Base-by-base conservation (phyloP, 2,888 invertebrate species). In the Leucophenga montana region DNA sequence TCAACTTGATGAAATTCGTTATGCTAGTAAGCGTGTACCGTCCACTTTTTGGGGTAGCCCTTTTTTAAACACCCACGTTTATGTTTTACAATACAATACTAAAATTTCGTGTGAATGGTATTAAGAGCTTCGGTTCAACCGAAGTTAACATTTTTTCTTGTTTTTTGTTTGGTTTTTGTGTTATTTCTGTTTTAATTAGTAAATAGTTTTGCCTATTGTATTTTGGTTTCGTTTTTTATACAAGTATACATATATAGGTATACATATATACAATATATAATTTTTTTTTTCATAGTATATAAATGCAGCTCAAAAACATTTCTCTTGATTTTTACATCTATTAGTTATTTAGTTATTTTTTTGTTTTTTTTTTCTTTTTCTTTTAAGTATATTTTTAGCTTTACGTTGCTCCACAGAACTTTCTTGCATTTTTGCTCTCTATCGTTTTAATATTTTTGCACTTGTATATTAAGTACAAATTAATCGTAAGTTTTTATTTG, bases 231-330 rank as follows among this genome's bases (percentile, higher is more conserved):
- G 53, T 50, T 64, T 71, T 69, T 48, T 13, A 13, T 66, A 18
- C 65, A 62, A 22, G 64, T 54, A 18, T 66, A 48, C 22, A 46
- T 44, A 53, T 59, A 59, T 59, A 14, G n/a, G 64, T 54, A 18
- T 66, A 48, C 22, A 46, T 44, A 53, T 59, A 59, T 59, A 14
- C n/a, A n/a, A n/a, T n/a, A n/a, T n/a, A 48, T 18, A 50, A 54
- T 70, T 48, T 66, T 33, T 59, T 22, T 67, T 67, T 70, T 54
- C 66, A 74, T 77, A 78, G 74, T 78, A 81, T 77, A 79, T 81
- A 85, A 85, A 85, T 85, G 84, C 85, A 85, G 78, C 76, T 82
- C 78, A 77, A 78, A 79, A 78, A 80, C 27, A 14, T 77, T 57
- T 54, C 57, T 44, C 14, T 67, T 68, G 44, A 67, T 61, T 67